Evolutionary conservation across 2,888 invertebrate species (phyloP).

Genomic region (Plagodis pulveraria): DNA sequence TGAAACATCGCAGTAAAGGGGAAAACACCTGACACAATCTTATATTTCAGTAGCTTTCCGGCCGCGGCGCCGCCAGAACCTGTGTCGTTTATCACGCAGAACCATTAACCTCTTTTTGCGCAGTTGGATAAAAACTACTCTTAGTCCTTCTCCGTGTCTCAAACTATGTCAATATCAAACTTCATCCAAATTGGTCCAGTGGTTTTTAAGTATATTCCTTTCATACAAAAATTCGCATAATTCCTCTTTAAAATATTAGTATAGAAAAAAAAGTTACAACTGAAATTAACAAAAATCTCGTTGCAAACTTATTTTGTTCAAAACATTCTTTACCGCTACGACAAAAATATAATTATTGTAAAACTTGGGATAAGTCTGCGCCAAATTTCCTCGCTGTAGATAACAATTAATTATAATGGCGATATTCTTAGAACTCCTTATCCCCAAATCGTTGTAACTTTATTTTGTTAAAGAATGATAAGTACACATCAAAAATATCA

Average conservation of each 20-base stretch:
- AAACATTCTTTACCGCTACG: slow-evolving; percentile 54
- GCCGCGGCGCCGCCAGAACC: too few species aligned
- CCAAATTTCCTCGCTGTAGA: slow-evolving; percentile 70
- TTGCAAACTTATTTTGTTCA: slow-evolving; percentile 49
- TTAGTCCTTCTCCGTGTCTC: too few species aligned
- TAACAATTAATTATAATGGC: slow-evolving; percentile 76
- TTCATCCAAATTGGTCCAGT: too few species aligned
- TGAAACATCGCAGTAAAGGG: too few species aligned
- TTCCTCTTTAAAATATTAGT: too few species aligned
- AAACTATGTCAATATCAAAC: too few species aligned
- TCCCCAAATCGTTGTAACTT: slow-evolving; percentile 41
- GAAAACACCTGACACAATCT: not conserved
- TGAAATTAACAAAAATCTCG: slow-evolving; percentile 39
- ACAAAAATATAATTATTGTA: slow-evolving; percentile 68
- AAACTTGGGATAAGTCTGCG: slow-evolving; percentile 66
- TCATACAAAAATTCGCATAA: too few species aligned
- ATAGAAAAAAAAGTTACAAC: slow-evolving; percentile 34
- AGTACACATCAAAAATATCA: slow-evolving; percentile 40
- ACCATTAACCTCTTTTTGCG: too few species aligned
- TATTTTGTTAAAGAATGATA: slow-evolving; percentile 37
- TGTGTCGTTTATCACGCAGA: too few species aligned
- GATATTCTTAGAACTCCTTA: slow-evolving; percentile 70
- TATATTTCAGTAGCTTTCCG: slow-evolving; percentile 35
- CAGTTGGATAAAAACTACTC: too few species aligned
- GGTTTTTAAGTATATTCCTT: too few species aligned